Base-by-base conservation (phyloP, 53 echinoderm and acorn worm genomes). In the Actinopyga echinites region DNA sequence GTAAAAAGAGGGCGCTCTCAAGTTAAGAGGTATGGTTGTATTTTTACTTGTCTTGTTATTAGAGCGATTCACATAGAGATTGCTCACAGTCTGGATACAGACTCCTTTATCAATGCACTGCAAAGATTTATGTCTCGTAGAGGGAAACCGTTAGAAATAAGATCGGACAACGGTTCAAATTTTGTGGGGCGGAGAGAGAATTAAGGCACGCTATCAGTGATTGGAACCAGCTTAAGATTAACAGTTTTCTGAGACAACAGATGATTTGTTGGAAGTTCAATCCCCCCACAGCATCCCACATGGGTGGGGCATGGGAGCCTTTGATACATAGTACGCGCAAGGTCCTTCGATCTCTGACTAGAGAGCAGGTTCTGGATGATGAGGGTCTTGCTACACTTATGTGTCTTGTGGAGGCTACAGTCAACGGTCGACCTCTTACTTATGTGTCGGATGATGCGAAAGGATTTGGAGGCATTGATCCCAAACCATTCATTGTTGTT, bases 401-500 rank as follows among this genome's bases (percentile, higher is more conserved):
- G 85, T 85, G 79, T 34, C 30, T 79, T 22, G 88, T 84, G 3
- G 89, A 89, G 58, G 55, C 54, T 6, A 62, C 75, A 5, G 45
- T 83, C 49, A 75, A 88, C 23, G 75, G 65, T 8, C 23, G 87
- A 17, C 87, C 69, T 23, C 68, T 82, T 32, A 69, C 33, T 34
- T 29, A 37, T 22, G 69, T 69, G 4, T 69, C 38, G 8, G 43
- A 69, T 69, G 69, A 69, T 8, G 34, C 0, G 6, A 36, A 69
- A 54, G 25, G 87, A 90, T 65, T 28, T 59, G 12, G 75, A 86
- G 75, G 87, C 93, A 21, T 71, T 84, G 11, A 89, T 84, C 9
- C 89, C 88, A 19, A 92, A 92, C 59, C 92, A 92, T 68, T 69
- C 89, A 57, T 52, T 89, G 49, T 56, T 82, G 67, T 85, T 92